phyloP scores from a whole-genome alignment of 2,797 vertebrate genomes.

The Crenuchus spilurus region DNA sequence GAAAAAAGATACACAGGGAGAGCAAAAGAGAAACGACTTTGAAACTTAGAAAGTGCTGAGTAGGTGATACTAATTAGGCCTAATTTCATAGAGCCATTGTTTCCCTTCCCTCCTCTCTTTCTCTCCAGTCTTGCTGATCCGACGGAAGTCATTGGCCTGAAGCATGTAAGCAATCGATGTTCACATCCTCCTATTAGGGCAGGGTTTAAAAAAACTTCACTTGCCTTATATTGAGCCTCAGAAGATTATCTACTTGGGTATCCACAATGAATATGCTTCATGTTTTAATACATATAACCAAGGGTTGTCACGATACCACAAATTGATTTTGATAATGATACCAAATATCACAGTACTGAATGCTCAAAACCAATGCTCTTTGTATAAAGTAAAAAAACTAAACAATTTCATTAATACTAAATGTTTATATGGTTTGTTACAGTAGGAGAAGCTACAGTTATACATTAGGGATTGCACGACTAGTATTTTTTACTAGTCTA shows the following conservation, averaged over 20 bases:
- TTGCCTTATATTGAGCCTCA: background rate
- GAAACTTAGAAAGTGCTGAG: slow-evolving; percentile 66
- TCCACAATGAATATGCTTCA: background rate
- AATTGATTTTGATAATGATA: too few species aligned
- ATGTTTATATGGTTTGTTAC: too few species aligned
- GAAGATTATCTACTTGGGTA: background rate
- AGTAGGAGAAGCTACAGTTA: too few species aligned
- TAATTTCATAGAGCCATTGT: slow-evolving; percentile 62
- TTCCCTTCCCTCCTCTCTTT: slow-evolving; percentile 35
- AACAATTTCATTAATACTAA: too few species aligned
- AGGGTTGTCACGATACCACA: too few species aligned
- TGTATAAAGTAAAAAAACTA: too few species aligned
- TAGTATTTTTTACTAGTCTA: too few species aligned
- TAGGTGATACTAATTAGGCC: slow-evolving; percentile 66
- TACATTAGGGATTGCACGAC: too few species aligned
- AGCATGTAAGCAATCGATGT: slow-evolving; percentile 9
- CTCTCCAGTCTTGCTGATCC: slow-evolving; percentile 4
- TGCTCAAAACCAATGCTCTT: too few species aligned
- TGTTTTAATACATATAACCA: background rate
- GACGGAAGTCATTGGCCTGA: slow-evolving; percentile 29
- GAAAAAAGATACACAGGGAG: slow-evolving; percentile 66
- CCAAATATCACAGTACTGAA: too few species aligned
- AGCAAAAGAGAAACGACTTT: slow-evolving; percentile 16
- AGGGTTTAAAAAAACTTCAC: background rate
- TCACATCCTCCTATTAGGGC: background rate